Base-by-base conservation (phyloP, 2,113 vertebrate species). In the Loxodonta africana region DNA sequence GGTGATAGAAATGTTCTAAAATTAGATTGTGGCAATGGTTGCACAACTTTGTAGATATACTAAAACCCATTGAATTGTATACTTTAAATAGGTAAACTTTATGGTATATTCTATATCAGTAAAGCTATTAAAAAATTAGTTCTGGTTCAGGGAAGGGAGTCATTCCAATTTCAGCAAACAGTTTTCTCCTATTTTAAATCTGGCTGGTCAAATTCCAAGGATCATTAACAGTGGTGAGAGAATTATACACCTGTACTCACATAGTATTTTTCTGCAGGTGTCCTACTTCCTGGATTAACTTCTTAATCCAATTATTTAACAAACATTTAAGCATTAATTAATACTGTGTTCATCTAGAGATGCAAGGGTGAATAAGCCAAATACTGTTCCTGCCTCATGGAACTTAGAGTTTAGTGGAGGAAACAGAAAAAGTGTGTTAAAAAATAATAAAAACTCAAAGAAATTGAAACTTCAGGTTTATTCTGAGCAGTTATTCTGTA, bases 271-370 rank as follows among this genome's bases (percentile, higher is more conserved):
- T 80, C 3, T 25, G 18, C 37, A 84, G 62, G 69, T 88, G 60
- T 88, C 77, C 26, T 74, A 23, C 60, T 94, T 90, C 4, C 46
- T 14, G 41, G 28, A 67, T 89, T 89, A 57, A 92, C 82, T 44
- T 71, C 78, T 57, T 87, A 83, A 25, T 85, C 92, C 37, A 51
- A 84, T 94, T 81, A 87, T 67, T 90, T 95, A 81, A 88, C 90
- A 94, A 86, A 92, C 92, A 73, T 90, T 92, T 83, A 48, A 86
- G 65, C 23, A 90, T 73, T 48, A 87, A 94, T 93, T 92, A 92
- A 53, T 37, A 74, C 53, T 60, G 23, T 53, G 69, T 93, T n/a
- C 17, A 28, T 84, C 33, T 95, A 73, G 26, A 73, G 63, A 87
- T 67, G 15, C 62, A 60, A 53, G 26, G n/a, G 82, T 92, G 44